Conservation (phyloP, 2,113 vertebrate species). For the Elephantulus edwardii region DNA sequence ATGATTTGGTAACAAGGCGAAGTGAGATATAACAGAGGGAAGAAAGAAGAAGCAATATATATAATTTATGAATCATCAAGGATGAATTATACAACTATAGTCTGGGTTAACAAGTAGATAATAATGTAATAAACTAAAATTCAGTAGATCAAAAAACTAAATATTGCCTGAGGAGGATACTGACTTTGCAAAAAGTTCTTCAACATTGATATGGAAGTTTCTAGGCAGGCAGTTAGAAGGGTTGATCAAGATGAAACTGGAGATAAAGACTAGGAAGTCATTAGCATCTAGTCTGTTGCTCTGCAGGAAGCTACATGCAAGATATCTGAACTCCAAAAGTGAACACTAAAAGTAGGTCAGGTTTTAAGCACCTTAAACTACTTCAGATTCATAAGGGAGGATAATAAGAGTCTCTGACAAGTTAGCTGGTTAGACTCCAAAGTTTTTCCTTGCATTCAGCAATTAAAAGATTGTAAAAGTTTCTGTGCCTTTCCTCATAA, state of each 20-base stretch:
- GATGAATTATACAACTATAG: background rate
- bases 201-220: background rate
- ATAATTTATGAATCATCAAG: slow-evolving; percentile 29
- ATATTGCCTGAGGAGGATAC: slow-evolving; percentile 1
- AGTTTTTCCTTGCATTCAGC: slow-evolving; percentile 48
- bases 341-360: background rate
- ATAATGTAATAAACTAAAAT: background rate
- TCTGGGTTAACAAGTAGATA: background rate
- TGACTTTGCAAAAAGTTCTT: slow-evolving; percentile 21
- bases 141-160: too few species aligned
- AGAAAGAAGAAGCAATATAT: background rate
- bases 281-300: background rate
- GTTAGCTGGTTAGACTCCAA: slow-evolving; percentile 37
- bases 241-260: background rate
- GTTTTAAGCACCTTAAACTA: background rate
- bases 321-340: slow-evolving; percentile 11
- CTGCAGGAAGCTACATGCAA: slow-evolving; percentile 9
- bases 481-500: slow-evolving; percentile 55
- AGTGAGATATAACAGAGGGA: slow-evolving; percentile 39
- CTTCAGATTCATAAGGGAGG: slow-evolving; percentile 10
- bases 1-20: background rate
- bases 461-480: slow-evolving; percentile 56
- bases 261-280: background rate
- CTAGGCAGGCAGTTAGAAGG: background rate
- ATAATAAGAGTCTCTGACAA: background rate